Evolutionary conservation across 2,113 vertebrate genomes (phyloP), one percentile per base, ranked within the genome.

Genomic region (Hippopotamus amphibius): DNA sequence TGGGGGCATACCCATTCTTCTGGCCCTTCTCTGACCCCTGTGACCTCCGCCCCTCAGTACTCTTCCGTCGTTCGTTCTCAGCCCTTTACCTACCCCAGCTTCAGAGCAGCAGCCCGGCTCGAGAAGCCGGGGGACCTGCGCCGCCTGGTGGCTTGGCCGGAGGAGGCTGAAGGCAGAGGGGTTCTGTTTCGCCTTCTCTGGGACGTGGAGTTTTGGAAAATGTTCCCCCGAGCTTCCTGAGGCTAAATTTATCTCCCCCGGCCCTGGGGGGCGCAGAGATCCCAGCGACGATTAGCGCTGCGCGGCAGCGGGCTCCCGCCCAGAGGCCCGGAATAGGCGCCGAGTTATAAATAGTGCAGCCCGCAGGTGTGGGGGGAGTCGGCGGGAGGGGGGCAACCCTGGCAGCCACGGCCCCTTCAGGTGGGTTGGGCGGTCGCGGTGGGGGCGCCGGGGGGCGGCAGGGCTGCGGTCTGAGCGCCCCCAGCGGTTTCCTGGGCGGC

Each of bases 171-270:
- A 53, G 14, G 65, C 71, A 33, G 22, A 92, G 55, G 71, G 66
- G 72, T 46, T 93, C 92, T 41, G 91, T 68, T 74, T 89, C 55
- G 79, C 77, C 66, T 50, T 74, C 90, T 46, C 63, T 12, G 90
- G 93, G 97, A 96, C 89, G 86, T 77, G 90, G 97, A 97, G 97
- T 98, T 98, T 98, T 98, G 97, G 98, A 97, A 98, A 98, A 96
- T n/a, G 95, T 95, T 97, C 95, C 96, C 93, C 96, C 11, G 95
- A 97, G 96, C 96, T 98, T 98, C 96, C 97, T 97, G 97, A 66
- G 81, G 97, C 97, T 98, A 98, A 97, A 98, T 98, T 98, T 98
- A 97, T 91, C 96, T 96, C 57, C 96, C 89, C 83, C 15, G 46
- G 86, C 83, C 95, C 87, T 41, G 97, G 53, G 98, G 98, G 97